These are phyloP conservation scores for Sinonovacula constricta DNA, from an alignment of 1,140 invertebrate species.

Conservation along the genomic window DNA sequence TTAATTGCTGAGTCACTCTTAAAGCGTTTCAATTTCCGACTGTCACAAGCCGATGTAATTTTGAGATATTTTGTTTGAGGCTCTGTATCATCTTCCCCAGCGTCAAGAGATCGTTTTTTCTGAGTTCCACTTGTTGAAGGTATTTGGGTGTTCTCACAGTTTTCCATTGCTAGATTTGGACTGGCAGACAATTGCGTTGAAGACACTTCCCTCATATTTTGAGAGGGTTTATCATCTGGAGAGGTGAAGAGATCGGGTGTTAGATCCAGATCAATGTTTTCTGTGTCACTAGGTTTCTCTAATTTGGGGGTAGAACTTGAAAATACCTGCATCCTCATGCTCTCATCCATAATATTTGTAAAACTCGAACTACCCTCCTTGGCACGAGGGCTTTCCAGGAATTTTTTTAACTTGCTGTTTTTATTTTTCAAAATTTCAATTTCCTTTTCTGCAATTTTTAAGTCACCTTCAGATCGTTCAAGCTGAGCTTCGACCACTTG, in stretches of 20 bases:
- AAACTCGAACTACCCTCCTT: constrained; percentile 15
- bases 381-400: neutral
- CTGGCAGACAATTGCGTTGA: neutral
- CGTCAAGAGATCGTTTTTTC: constrained; percentile 8
- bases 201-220: neutral
- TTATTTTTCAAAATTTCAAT: constrained; percentile 39
- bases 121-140: neutral
- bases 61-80: constrained; percentile 29
- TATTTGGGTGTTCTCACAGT: neutral
- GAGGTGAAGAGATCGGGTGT: constrained; percentile 32
- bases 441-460: constrained; percentile 42
- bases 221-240: neutral
- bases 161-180: neutral
- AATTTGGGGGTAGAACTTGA: constrained; percentile 43
- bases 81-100: constrained; percentile 22
- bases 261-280: constrained; percentile 19
- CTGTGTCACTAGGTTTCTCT: constrained; percentile 2
- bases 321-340: constrained; percentile 18
- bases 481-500: constrained; percentile 21
- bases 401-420: constrained; percentile 25
- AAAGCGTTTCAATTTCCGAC: constrained; percentile 35
- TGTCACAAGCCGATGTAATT: constrained; percentile 37
- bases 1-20: constrained; percentile 32
- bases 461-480: constrained; percentile 39
- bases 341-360: constrained; percentile 36